A percentile compares a stretch with the other conserved stretches of the same genome.
Evolutionary conservation across 2,113 vertebrate genomes (phyloP).

Genomic region (Oxygymnocypris stewartii): DNA sequence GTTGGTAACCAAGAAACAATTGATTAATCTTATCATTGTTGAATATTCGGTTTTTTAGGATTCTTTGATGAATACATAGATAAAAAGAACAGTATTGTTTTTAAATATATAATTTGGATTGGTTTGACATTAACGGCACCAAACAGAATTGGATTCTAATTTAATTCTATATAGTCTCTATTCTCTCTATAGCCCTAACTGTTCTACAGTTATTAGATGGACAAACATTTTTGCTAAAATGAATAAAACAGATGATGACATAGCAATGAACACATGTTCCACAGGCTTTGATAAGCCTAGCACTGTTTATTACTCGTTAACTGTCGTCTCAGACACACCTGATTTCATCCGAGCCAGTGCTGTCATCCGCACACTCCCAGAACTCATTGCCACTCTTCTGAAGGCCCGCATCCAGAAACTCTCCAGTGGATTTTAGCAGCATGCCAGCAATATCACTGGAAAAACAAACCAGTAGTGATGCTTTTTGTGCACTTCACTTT

Average conservation of each 20-base stretch:
- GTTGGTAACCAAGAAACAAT: not conserved
- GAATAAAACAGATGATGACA: not conserved
- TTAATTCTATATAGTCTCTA: not conserved
- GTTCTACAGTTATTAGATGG: not conserved
- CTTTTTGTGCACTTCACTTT: not conserved
- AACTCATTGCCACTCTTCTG: constrained; percentile 90
- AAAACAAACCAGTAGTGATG: not conserved
- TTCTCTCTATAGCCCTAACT: not conserved
- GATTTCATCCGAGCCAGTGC: constrained; percentile 91
- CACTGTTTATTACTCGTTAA: constrained; percentile 2
- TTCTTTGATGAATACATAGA: not conserved
- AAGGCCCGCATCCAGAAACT: constrained; percentile 89
- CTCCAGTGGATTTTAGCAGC: constrained; percentile 95
- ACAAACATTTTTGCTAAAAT: not conserved
- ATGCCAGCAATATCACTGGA: constrained; percentile 94
- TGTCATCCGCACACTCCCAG: constrained; percentile 90
- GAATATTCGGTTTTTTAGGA: not conserved
- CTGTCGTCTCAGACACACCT: constrained; percentile 71
- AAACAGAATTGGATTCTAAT: not conserved
- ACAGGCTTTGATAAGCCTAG: not conserved
- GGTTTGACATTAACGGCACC: not conserved
- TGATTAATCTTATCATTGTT: not conserved
- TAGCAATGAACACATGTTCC: not conserved
- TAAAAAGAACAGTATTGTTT: not conserved
- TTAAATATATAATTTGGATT: not conserved